phyloP scores from a whole-genome alignment of 2,113 vertebrate genomes.

The Microcebus tavaratra region DNA sequence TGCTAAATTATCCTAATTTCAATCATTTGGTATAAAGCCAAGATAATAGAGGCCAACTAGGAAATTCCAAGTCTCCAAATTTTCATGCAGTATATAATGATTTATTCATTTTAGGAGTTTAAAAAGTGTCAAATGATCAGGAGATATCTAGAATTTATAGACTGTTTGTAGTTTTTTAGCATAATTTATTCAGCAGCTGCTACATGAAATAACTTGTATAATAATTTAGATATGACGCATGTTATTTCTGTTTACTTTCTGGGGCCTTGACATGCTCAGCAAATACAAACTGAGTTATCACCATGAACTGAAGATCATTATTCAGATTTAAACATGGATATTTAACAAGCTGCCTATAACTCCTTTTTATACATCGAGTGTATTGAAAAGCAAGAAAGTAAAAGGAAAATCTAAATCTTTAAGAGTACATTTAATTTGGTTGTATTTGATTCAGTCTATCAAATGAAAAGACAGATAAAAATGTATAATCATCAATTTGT shows the following conservation, averaged over 20 bases:
- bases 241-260: conserved; percentile 38
- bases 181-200: neutral
- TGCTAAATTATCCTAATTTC: neutral
- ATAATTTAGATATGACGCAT: neutral
- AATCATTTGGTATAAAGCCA: neutral
- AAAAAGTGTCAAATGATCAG: neutral
- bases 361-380: neutral
- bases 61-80: neutral
- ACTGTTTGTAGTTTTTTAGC: neutral
- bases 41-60: neutral
- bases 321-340: neutral
- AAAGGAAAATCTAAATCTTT: neutral
- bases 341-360: neutral
- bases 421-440: conserved; percentile 14
- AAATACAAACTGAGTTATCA: conserved; percentile 23
- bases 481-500: neutral
- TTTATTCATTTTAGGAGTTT: neutral
- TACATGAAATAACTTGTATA: neutral
- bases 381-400: neutral
- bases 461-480: conserved; percentile 10
- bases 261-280: neutral
- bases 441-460: neutral
- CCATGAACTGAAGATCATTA: conserved; percentile 10
- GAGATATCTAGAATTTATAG: neutral
- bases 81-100: neutral